Base-by-base conservation (phyloP, 2,113 vertebrate species). In the Stomatorhinus ivindoensis region DNA sequence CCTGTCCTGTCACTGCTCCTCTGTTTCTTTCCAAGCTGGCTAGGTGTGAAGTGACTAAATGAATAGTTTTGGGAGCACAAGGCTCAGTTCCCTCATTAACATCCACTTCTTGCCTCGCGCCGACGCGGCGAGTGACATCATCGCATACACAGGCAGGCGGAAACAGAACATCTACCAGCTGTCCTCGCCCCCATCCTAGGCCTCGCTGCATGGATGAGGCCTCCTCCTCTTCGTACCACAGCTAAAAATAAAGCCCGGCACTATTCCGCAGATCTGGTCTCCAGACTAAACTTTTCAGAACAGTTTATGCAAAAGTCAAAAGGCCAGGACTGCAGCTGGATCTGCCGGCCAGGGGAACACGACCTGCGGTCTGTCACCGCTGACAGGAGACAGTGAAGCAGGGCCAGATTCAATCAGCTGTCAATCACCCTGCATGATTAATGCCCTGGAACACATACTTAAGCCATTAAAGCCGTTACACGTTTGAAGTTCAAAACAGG, bases 241-340 rank as follows among this genome's bases (percentile, higher is more conserved):
- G 15, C 50, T 87, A 44, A 83, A 89, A 91, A 91, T 89, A 88
- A 91, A 91, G 88, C 89, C 42, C 47, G 50, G 69, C 39, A 46
- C 31, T 87, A 35, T 87, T 17, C 85, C 15, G 85, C 85, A 53
- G 85, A 90, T 90, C 89, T 88, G 86, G 50, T 83, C 87, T 88
- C 89, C 89, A 91, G 90, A 91, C 90, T 91, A 91, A 91, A 91
- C 90, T 87, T 91, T 91, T 91, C 90, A 91, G 42, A 90, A 88
- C 88, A 88, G 90, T 91, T 91, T 91, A 91, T 53, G 88, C 89
- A 73, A 88, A 73, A 87, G 89, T 87, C 87, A 90, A 53, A 90
- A 88, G 89, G 47, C 47, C 87, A 35, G 73, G 69, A 27, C 58
- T 86, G 86, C 89, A 88, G 80, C 89, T 88, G 89, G 87, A 88